phyloP scores from a whole-genome alignment of 2,888 invertebrate genomes.

The Leucophenga maculata region DNA sequence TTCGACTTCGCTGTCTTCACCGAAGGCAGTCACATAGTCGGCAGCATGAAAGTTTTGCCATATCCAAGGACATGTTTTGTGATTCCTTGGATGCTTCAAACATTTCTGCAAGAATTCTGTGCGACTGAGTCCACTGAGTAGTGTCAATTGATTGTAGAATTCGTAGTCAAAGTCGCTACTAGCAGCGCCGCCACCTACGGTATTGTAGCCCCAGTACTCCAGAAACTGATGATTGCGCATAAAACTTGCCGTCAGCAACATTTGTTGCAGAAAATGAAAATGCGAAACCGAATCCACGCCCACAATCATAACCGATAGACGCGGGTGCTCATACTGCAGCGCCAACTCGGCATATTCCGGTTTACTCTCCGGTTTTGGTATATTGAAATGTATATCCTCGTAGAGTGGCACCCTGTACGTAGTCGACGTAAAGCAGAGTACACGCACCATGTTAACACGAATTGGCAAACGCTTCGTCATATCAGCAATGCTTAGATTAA shows the following conservation, averaged over 20 bases:
- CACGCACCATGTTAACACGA: not conserved
- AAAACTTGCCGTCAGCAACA: slow-evolving; percentile 79
- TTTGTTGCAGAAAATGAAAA: slow-evolving; percentile 84
- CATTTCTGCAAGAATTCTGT: slow-evolving; percentile 76
- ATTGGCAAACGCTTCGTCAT: too few species aligned
- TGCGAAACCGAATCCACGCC: slow-evolving; percentile 89
- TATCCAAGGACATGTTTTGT: slow-evolving; percentile 66
- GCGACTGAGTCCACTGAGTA: slow-evolving; percentile 79
- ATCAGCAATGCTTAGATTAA: too few species aligned
- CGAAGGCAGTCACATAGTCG: slow-evolving; percentile 11
- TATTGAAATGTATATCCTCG: slow-evolving; percentile 32
- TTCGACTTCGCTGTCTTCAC: slow-evolving; percentile 43
- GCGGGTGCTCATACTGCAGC: not conserved
- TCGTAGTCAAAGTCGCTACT: slow-evolving; percentile 77
- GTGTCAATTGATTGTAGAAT: slow-evolving; percentile 87
- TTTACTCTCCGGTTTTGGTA: slow-evolving; percentile 5
- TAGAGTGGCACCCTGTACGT: slow-evolving; percentile 15
- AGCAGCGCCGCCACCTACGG: slow-evolving; percentile 82
- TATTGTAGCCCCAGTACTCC: slow-evolving; percentile 89
- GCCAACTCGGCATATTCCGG: too few species aligned
- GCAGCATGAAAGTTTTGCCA: not conserved
- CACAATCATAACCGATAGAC: slow-evolving; percentile 81
- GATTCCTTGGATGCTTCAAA: slow-evolving; percentile 52
- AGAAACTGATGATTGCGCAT: slow-evolving; percentile 73
- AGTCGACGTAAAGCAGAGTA: not conserved